phyloP scores from a whole-genome alignment of 2,113 vertebrate genomes.

The Seriola dumerili region DNA sequence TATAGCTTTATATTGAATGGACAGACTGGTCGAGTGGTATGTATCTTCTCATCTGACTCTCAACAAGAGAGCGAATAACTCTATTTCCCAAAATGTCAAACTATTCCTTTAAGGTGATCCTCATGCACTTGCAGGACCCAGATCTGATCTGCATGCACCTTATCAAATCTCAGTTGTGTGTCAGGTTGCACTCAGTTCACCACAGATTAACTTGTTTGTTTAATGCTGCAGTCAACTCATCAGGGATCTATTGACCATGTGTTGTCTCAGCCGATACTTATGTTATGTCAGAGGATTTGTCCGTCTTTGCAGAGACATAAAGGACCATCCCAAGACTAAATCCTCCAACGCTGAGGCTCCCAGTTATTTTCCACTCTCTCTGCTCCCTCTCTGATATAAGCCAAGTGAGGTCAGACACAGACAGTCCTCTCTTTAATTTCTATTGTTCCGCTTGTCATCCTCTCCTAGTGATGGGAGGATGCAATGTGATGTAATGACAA shows the following conservation, averaged over 20 bases:
- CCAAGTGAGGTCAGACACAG: conserved; percentile 31
- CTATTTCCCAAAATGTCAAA: not conserved
- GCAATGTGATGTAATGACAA: not conserved
- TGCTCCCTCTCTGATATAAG: conserved; percentile 21
- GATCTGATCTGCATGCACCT: conserved; percentile 6
- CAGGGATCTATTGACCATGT: conserved; percentile 52
- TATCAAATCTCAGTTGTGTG: conserved; percentile 1
- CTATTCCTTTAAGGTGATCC: not conserved
- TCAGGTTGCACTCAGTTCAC: not conserved
- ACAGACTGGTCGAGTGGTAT: not conserved
- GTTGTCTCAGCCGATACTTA: conserved; percentile 50
- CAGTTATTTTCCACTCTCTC: conserved; percentile 56
- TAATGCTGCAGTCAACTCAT: conserved; percentile 40
- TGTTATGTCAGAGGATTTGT: conserved; percentile 76
- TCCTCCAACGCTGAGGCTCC: conserved; percentile 33
- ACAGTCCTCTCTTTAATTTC: conserved; percentile 36
- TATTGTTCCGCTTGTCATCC: conserved; percentile 7
- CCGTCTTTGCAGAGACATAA: conserved; percentile 60
- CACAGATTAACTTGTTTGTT: conserved; percentile 57
- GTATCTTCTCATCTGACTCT: not conserved
- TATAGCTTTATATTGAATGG: not conserved
- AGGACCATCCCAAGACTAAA: conserved; percentile 66
- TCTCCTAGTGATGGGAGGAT: not conserved
- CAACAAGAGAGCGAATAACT: not conserved
- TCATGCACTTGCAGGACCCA: not conserved